Evolutionary conservation across 2,113 vertebrate species (phyloP).

Genomic region (Heliornis fulica): DNA sequence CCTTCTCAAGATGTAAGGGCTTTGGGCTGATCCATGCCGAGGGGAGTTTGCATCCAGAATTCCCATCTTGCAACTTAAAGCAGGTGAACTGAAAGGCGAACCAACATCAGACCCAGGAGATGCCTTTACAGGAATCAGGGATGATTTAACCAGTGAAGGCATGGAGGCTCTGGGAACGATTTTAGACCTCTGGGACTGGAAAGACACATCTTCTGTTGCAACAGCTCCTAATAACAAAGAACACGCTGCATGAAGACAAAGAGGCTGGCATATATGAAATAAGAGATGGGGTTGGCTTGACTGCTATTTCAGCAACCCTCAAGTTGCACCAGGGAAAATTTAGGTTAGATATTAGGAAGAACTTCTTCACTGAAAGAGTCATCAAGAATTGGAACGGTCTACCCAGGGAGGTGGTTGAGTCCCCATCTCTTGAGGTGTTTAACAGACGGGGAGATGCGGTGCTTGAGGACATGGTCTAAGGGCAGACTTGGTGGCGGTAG

Average conservation of each 20-base stretch:
- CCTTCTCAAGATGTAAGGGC: constrained; percentile 82
- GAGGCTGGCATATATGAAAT: neutral
- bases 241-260: neutral
- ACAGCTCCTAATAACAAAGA: constrained; percentile 59
- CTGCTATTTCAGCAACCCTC: neutral
- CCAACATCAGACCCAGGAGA: constrained; percentile 76
- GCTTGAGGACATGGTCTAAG: too few species aligned
- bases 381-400: too few species aligned
- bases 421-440: too few species aligned
- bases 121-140: constrained; percentile 62
- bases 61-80: constrained; percentile 72
- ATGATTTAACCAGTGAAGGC: constrained; percentile 77
- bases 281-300: neutral
- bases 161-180: constrained; percentile 68
- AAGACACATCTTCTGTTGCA: constrained; percentile 70
- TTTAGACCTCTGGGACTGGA: constrained; percentile 72
- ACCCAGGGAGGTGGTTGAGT: too few species aligned
- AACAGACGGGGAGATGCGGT: too few species aligned
- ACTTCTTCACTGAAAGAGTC: too few species aligned
- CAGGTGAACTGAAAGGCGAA: constrained; percentile 80
- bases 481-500: too few species aligned
- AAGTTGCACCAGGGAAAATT: too few species aligned
- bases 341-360: too few species aligned
- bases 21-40: constrained; percentile 79
- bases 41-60: constrained; percentile 76